Base-by-base conservation (phyloP, 2,113 vertebrate genomes). In the Coryphaenoides rupestris region DNA sequence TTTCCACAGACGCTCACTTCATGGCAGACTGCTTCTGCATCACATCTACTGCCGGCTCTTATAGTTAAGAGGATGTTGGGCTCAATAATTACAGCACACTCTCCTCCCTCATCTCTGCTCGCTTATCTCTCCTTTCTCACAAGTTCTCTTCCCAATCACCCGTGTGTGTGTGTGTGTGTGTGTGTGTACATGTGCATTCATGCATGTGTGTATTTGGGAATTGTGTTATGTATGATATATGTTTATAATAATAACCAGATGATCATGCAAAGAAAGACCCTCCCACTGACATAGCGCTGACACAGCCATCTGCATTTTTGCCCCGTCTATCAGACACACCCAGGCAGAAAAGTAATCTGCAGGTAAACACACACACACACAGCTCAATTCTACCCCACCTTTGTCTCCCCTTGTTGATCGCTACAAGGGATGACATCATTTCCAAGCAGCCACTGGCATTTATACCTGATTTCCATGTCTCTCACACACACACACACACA, bases 361-460 rank as follows among this genome's bases (percentile, higher is more conserved):
- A 66, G 70, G 66, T 73, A 62, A 3, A 60, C 56, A 60, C 22
- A 19, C 2, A 12, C 14, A 21, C 55, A 52, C 28, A 54, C 12
- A 33, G 16, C 54, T 71, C 4, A 22, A 74, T 66, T 46, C 21
- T 47, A 54, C 55, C 63, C n/a, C 50, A 62, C 26, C 61, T 55
- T 58, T 54, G 61, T 50, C 19, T 65, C 40, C 21, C 26, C 67
- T 54, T 46, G 21, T 50, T n/a, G 16, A 63, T 53, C n/a, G 21
- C 26, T 53, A 63, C n/a, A 62, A 55, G 24, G 33, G 59, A 50
- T 58, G 63, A 79, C 63, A 70, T 75, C 55, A 75, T 73, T 21
- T 62, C 58, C 23, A 49, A 69, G 52, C 59, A 50, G 55, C 58
- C 62, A 54, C 19, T 49, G 23, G 61, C 50, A 24, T 63, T 50